Base-by-base conservation (phyloP, 2,797 vertebrate genomes). In the Parauchenoglanis ngamensis region DNA sequence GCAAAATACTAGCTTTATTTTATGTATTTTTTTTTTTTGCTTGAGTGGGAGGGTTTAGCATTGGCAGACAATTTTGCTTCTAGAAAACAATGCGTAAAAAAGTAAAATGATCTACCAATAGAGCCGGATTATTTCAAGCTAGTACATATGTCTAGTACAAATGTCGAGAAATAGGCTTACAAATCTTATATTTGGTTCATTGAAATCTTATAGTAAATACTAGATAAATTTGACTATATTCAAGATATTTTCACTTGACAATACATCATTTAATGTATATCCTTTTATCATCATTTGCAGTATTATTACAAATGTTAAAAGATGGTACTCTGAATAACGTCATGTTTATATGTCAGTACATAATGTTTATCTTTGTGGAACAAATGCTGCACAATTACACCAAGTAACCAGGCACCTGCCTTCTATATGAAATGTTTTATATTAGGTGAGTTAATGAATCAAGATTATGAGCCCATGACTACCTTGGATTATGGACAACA, bases 401-500 rank as follows among this genome's bases (percentile, higher is more conserved):
- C 1, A 0, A 49, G 67, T 63, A 63, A 21, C 15, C 10, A 28
- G 11, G 35, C 31, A 59, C 40, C 13, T 82, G 12, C 13, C 25
- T 28, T 82, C 5, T 49, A 49, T 19, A 65, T 52, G 80, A 28
- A 31, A 67, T 52, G 61, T 17, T 31, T 82, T 49, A 28, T 19
- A 63, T 40, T 56, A 10, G 7, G 17, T n/a, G 56, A 25, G 49
- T 10, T 54, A 72, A 70, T 28, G 21, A 40, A 68, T 84, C 13
- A 70, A 17, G 19, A 35, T 52, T 49, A 73, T 75, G 21, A 21
- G n/a, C 65, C 54, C 23, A 21, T 70, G 28, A 35, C n/a, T 40
- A 80, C 78, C 81, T 54, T 35, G 4, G 17, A 83, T 67, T n/a
- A 21, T 12, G 49, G 46, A 68, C 63, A 83, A 23, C 40, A 82